Base-by-base conservation (phyloP, 2,797 vertebrate species). In the Lacerta bilineata region DNA sequence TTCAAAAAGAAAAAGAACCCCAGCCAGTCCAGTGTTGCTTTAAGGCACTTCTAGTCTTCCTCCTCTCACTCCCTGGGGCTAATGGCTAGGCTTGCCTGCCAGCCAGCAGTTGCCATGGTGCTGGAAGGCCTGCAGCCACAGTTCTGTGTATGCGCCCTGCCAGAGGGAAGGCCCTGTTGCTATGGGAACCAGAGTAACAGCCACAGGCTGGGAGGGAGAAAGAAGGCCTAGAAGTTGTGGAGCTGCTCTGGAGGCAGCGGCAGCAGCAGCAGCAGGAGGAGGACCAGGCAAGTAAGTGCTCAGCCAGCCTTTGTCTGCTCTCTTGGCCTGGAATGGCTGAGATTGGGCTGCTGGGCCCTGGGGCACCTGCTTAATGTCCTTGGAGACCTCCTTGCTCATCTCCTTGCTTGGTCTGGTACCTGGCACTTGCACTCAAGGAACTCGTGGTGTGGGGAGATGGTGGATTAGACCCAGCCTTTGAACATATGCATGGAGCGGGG, bases 311-410 rank as follows among this genome's bases (percentile, higher is more conserved):
- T 43, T 7, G 25, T 36, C 27, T 64, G 5, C 36, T 10, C 68
- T 59, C 0, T 36, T 5, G 61, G 59, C 23, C 0, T 0, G 0
- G 0, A 80, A 8, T 4, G 0, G 68, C 46, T 0, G 64, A 25
- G 9, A 20, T 68, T 5, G 1, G 2, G 29, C 11, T 5, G n/a
- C 66, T 5, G 1, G 2, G 29, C 4, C 2, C 29, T 33, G 29
- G 69, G n/a, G 10, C 68, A 64, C 20, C 61, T 69, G 69, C n/a
- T 33, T n/a, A 71, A 33, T 1, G 1, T 15, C 29, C 29, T 71
- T 15, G 69, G 5, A 5, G n/a, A 13, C 29, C 29, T 33, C 13
- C 10, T 69, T 69, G 29, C 29, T 29, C 68, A 3, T 69, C 2
- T 64, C 61, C 20, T 23, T 7, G 2, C 20, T 64, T 23, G 20